Conservation (phyloP, 2,113 vertebrate species). For the Mola mola region DNA sequence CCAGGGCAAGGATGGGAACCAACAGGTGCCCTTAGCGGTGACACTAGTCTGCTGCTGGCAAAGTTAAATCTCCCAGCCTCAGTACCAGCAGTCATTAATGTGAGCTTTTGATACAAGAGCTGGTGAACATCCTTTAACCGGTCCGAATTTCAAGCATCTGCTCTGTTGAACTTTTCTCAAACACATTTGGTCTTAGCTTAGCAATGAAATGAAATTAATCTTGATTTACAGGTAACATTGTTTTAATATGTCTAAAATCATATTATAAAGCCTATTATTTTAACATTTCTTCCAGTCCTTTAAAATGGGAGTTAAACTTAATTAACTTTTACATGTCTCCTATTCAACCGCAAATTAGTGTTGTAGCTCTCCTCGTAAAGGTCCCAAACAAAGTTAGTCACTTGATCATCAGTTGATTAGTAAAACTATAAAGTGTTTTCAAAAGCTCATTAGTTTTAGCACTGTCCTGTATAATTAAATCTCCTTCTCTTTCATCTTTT, state of each 20-base stretch:
- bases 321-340: conserved; percentile 58
- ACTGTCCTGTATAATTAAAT: conserved; percentile 68
- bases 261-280: conserved; percentile 22
- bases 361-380: conserved; percentile 40
- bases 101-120: no score
- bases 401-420: conserved; percentile 78
- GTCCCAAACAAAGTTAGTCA: conserved; percentile 73
- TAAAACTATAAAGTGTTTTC: conserved; percentile 71
- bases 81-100: no score
- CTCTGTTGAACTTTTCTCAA: no score
- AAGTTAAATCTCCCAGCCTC: neutral
- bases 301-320: conserved; percentile 44
- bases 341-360: conserved; percentile 64
- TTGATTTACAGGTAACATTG: conserved; percentile 5
- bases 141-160: neutral
- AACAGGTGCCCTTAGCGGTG: conserved; percentile 36
- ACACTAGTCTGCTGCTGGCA: conserved; percentile 40
- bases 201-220: conserved; percentile 3
- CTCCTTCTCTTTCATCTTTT: conserved; percentile 65
- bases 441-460: conserved; percentile 72
- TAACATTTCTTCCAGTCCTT: conserved; percentile 31
- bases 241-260: neutral
- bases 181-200: no score
- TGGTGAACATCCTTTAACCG: neutral
- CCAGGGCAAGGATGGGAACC: conserved; percentile 58